Evolutionary conservation across 2,797 vertebrate genomes (phyloP).

Genomic region (Halcyon chelicuti): DNA sequence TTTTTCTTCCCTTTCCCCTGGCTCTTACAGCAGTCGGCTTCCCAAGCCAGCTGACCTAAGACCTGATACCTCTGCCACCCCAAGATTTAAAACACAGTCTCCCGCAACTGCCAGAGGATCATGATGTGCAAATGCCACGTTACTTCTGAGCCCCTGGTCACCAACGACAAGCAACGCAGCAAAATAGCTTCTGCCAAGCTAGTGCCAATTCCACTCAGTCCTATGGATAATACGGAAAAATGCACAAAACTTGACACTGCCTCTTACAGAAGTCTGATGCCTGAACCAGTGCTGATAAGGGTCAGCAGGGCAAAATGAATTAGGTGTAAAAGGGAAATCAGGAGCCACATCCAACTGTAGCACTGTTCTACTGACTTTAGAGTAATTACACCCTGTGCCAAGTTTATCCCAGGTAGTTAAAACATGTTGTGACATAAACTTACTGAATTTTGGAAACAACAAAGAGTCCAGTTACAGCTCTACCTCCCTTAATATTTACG

Average conservation of each 20-base stretch:
- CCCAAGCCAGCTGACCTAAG: neutral
- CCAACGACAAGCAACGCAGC: neutral
- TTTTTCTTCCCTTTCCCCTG: conserved; percentile 13
- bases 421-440: neutral
- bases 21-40: conserved; percentile 18
- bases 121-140: neutral
- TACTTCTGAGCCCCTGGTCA: neutral
- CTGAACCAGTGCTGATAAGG: neutral
- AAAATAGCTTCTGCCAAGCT: neutral
- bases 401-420: neutral
- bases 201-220: conserved; percentile 43
- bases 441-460: neutral
- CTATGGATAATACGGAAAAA: conserved; percentile 35
- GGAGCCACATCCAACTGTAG: neutral
- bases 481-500: neutral
- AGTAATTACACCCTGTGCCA: neutral
- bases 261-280: conserved; percentile 41
- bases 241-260: conserved; percentile 52
- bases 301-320: neutral
- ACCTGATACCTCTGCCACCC: neutral
- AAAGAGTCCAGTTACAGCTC: neutral
- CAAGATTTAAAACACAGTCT: neutral
- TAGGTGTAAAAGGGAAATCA: neutral
- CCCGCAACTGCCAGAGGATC: neutral
- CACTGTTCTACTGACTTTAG: neutral